Evolutionary conservation across 2,113 vertebrate genomes (phyloP), one percentile per base, ranked within the genome.

Genomic region (Apaloderma vittatum): DNA sequence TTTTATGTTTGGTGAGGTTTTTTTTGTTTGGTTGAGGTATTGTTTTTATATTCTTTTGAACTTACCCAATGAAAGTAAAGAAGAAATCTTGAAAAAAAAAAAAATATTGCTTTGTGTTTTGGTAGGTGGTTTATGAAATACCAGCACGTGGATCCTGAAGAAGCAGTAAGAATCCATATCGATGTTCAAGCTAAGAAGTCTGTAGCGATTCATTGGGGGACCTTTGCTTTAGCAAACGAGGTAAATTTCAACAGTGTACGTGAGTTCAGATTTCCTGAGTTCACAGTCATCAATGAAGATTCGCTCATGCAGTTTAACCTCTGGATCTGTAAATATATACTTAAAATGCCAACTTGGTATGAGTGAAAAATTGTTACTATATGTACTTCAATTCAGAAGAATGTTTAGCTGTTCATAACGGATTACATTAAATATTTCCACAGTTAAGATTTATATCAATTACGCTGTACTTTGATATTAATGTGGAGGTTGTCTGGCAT

Each of bases 181-280:
- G 99, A 99, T 89, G 97, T 99, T 89, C 99, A 98, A 93, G 97
- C 99, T 63, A 99, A 98, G 97, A 98, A 98, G 86, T 99, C 99
- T 5, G 87, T 99, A 85, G 99, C 98, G 51, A 98, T 99, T 97
- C 99, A 99, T 18, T 99, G 99, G 99, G 99, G 99, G 73, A 99
- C 99, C 17, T 99, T 99, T 93, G 99, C 99, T 73, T 99, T 99
- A 71, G 98, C 99, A 67, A 98, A 99, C 71, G 99, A 99, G 99
- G 99, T 99, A 96, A 80, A 97, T 96, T 75, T 86, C 61, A 34
- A 19, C 6, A 9, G 20, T 40, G 4, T 62, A 9, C 27, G 13
- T 2, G 18, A 90, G 34, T 68, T 92, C 27, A 79, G 19, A 46
- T 81, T 68, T 68, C 43, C n/a, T 49, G 57, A 49, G 26, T 36